These are phyloP conservation scores for Lasioglossum albipes DNA, from an alignment of 1,140 invertebrate species.

Conservation along the genomic window DNA sequence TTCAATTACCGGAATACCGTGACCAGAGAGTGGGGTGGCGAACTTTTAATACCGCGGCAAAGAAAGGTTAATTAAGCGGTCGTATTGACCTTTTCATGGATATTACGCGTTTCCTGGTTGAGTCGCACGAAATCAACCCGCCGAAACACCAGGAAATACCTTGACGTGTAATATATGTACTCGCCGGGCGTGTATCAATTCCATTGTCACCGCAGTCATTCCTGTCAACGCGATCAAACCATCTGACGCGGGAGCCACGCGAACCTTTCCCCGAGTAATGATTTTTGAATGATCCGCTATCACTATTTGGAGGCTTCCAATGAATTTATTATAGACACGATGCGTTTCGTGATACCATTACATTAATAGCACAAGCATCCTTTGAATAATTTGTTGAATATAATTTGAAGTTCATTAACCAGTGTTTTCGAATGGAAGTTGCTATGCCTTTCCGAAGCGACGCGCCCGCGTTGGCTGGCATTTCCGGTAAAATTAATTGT, in stretches of 20 bases:
- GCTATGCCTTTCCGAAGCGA: no score
- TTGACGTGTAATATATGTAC: background rate
- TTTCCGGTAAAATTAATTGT: no score
- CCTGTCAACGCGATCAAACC: background rate
- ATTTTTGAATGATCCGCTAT: no score
- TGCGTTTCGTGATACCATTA: no score
- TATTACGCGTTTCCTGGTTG: constrained; percentile 1
- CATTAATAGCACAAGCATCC: no score
- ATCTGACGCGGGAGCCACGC: background rate
- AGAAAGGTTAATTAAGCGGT: constrained; percentile 47
- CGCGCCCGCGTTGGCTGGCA: no score
- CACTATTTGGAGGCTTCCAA: no score
- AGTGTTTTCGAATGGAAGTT: no score
- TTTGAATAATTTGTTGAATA: no score
- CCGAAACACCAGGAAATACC: background rate
- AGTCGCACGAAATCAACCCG: background rate
- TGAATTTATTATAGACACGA: no score
- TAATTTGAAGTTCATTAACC: no score
- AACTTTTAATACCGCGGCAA: constrained; percentile 25
- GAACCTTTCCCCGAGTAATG: no score
- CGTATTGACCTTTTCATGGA: constrained; percentile 21
- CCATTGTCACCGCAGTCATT: background rate
- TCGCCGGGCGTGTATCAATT: background rate
- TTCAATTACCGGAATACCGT: constrained; percentile 29
- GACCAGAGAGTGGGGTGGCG: background rate